These are phyloP conservation scores for Polyommatus icarus DNA, from an alignment of 2,888 invertebrate species.

Conservation along the genomic window DNA sequence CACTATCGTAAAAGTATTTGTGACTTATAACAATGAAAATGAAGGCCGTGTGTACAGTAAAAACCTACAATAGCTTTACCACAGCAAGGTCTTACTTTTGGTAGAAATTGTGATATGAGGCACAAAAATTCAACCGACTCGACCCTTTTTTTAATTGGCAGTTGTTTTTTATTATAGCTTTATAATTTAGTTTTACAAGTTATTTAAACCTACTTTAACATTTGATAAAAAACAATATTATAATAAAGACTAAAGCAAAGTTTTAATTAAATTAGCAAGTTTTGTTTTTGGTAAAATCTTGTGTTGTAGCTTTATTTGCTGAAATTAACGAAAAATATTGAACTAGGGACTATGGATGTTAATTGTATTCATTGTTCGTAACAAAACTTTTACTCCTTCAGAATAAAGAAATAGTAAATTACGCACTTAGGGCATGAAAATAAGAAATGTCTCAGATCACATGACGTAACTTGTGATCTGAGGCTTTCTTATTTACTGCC, in stretches of 20 bases:
- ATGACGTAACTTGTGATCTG: too few species aligned
- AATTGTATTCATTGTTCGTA: neutral
- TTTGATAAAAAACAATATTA: neutral
- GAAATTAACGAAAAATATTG: neutral
- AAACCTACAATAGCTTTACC: neutral
- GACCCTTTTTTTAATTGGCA: too few species aligned
- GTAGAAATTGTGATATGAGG: too few species aligned
- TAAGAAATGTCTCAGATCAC: too few species aligned
- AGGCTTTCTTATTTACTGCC: too few species aligned
- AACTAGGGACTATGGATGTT: neutral
- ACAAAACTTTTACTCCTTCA: neutral
- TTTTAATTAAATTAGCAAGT: neutral
- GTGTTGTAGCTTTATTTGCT: neutral
- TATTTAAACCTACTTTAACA: too few species aligned
- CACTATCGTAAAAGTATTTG: slow-evolving; percentile 25
- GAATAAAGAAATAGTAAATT: too few species aligned
- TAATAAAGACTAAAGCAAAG: neutral
- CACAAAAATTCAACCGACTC: too few species aligned
- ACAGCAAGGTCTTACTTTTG: neutral
- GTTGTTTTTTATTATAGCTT: too few species aligned
- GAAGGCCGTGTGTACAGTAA: slow-evolving; percentile 6
- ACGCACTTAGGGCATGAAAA: too few species aligned
- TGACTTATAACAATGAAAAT: slow-evolving; percentile 31
- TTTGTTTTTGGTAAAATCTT: neutral
- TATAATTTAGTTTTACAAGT: too few species aligned